Conservation (phyloP, 2,888 invertebrate species). For the Brenthis hecate region DNA sequence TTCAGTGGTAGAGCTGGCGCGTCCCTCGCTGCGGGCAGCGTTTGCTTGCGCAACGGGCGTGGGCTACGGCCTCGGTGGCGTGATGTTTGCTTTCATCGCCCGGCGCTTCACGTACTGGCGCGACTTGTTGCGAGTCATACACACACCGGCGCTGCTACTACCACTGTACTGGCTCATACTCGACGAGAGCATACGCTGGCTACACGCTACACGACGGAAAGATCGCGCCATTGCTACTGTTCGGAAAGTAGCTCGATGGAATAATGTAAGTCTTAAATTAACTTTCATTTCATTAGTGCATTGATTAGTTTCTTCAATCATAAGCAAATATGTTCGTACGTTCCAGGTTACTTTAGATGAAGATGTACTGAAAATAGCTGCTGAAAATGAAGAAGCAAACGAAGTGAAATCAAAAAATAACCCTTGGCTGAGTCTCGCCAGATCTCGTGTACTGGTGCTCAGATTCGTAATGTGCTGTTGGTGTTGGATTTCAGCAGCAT, state of each 20-base stretch:
- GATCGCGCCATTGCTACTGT: constrained; percentile 82
- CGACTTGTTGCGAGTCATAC: constrained; percentile 83
- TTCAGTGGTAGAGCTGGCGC: constrained; percentile 68
- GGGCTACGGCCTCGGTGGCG: constrained; percentile 78
- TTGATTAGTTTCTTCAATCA: too few relatives aligned
- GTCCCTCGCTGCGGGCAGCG: constrained; percentile 63
- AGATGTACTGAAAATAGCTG: constrained; percentile 52
- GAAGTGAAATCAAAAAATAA: constrained; percentile 38
- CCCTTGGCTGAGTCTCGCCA: constrained; percentile 58
- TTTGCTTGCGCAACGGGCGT: constrained; percentile 72
- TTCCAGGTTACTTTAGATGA: constrained; percentile 58
- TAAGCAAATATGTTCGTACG: neutral
- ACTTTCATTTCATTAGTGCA: too few relatives aligned
- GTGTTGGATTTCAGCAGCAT: constrained; percentile 89
- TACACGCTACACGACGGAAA: constrained; percentile 83
- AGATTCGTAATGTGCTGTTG: constrained; percentile 61
- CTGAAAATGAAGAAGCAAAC: constrained; percentile 40
- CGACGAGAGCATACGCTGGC: constrained; percentile 90
- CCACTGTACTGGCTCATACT: constrained; percentile 85
- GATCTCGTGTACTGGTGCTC: constrained; percentile 57
- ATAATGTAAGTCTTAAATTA: constrained; percentile 66
- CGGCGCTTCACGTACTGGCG: constrained; percentile 85
- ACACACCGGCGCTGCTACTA: constrained; percentile 86
- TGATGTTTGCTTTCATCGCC: constrained; percentile 71
- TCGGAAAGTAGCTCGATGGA: constrained; percentile 84